These are phyloP conservation scores for Drosophila dunni DNA, from an alignment of 1,140 invertebrate species.

Conservation along the genomic window DNA sequence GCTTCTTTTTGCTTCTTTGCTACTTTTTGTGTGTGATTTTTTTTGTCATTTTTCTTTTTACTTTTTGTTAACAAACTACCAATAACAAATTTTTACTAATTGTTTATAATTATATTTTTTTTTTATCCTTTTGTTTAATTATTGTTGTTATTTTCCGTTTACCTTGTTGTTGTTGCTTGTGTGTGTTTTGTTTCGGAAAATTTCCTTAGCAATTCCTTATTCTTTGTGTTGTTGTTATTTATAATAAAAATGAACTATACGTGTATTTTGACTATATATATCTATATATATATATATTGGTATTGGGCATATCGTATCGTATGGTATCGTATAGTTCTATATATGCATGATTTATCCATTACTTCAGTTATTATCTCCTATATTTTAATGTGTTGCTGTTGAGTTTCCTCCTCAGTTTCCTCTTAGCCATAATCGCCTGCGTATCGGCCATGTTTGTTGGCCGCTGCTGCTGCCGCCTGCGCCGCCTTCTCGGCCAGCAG, in stretches of 20 bases:
- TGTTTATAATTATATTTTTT: slow-evolving; percentile 48
- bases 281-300: slow-evolving; percentile 36
- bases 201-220: slow-evolving; percentile 73
- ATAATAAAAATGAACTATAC: slow-evolving; percentile 53
- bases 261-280: slow-evolving; percentile 55
- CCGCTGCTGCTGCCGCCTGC: slow-evolving; percentile 58
- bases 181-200: slow-evolving; percentile 56
- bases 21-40: slow-evolving; percentile 51
- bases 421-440: slow-evolving; percentile 69
- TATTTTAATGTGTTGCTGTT: slow-evolving; percentile 19
- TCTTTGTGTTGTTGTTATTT: too few relatives aligned
- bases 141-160: slow-evolving; percentile 73
- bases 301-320: slow-evolving; percentile 1
- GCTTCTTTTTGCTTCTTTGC: slow-evolving; percentile 45
- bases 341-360: slow-evolving; percentile 21
- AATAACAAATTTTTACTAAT: slow-evolving; percentile 84
- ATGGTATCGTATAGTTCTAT: slow-evolving; percentile 15
- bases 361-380: slow-evolving; percentile 7
- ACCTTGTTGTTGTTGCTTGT: slow-evolving; percentile 70
- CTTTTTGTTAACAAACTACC: slow-evolving; percentile 78
- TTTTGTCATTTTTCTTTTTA: slow-evolving; percentile 28
- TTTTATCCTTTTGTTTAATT: slow-evolving; percentile 59
- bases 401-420: not conserved
- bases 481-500: slow-evolving; percentile 69
- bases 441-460: slow-evolving; percentile 68